Base-by-base conservation (phyloP, 2,888 invertebrate species). In the Megaustenia siamemsis region DNA sequence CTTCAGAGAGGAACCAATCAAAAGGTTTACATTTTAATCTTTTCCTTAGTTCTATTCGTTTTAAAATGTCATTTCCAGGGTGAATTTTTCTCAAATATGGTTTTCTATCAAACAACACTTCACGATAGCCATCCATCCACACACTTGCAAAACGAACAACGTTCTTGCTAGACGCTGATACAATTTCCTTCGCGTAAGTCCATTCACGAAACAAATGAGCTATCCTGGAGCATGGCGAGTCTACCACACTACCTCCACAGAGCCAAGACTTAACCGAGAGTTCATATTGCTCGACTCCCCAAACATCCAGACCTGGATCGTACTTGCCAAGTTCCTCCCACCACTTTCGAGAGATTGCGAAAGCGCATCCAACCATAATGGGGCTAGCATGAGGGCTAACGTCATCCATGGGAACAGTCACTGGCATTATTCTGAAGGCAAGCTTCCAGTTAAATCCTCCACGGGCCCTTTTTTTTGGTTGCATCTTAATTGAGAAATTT, bases 271-370 rank as follows among this genome's bases (percentile, higher is more conserved):
- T 98, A 94, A 99, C 99, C 0, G 98, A 98, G 40, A 99, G 95
- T 94, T 99, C 99, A 88, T 95, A 82, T 21, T 99, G 99, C 94
- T 99, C 98, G 68, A 98, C 98, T 86, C 99, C 99, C 99, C 99
- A 99, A 92, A 99, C 99, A 94, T 99, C 99, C 93, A 99, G 99
- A 28, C 98, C 99, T 78, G 97, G 97, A 94, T 99, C 99, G 94
- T 99, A 99, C 63, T 98, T 98, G 83, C 99, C 99, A 63, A 99
- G 95, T 88, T 96, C 96, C 94, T 98, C 97, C 94, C 99, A 99
- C 95, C 98, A 99, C 86, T 95, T 94, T 92, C 96, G 96, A 94
- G 98, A 97, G 88, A 99, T 99, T 86, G 98, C 97, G 94, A 99
- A 99, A 8, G 99, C 95, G 8, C 99, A 99, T 82, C 99, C 99